Conservation (phyloP, 2,888 invertebrate genomes). For the Saturnia pavonia region DNA sequence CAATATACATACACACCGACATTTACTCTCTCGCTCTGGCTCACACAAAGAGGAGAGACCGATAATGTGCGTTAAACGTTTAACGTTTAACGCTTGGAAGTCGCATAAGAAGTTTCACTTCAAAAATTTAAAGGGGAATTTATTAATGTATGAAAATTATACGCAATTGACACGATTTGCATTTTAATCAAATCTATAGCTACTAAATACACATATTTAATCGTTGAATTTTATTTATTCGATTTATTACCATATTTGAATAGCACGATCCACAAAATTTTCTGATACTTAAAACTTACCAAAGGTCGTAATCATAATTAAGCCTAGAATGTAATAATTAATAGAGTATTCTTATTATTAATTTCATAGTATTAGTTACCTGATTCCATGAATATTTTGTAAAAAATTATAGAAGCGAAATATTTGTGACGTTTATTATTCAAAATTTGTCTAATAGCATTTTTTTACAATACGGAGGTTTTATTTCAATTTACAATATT, state of each 20-base stretch:
- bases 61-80: too few relatives aligned
- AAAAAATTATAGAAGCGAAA: background rate
- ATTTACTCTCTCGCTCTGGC: too few relatives aligned
- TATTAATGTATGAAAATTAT: too few relatives aligned
- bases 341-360: background rate
- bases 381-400: slow-evolving; percentile 1
- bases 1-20: too few relatives aligned
- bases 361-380: background rate
- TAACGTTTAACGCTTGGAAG: too few relatives aligned
- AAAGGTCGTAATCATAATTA: background rate
- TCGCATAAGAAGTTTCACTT: too few relatives aligned
- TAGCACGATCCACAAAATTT: background rate
- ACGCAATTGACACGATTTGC: too few relatives aligned
- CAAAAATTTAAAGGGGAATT: too few relatives aligned
- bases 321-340: background rate
- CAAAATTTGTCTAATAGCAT: background rate
- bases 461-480: background rate
- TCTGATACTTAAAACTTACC: background rate
- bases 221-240: too few relatives aligned
- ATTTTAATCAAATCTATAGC: too few relatives aligned
- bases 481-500: background rate
- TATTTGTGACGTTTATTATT: background rate
- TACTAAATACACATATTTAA: too few relatives aligned
- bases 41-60: too few relatives aligned
- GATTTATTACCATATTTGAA: background rate